These are phyloP conservation scores for Megalurothrips usitatus DNA, from an alignment of 2,888 invertebrate genomes.

Conservation along the genomic window DNA sequence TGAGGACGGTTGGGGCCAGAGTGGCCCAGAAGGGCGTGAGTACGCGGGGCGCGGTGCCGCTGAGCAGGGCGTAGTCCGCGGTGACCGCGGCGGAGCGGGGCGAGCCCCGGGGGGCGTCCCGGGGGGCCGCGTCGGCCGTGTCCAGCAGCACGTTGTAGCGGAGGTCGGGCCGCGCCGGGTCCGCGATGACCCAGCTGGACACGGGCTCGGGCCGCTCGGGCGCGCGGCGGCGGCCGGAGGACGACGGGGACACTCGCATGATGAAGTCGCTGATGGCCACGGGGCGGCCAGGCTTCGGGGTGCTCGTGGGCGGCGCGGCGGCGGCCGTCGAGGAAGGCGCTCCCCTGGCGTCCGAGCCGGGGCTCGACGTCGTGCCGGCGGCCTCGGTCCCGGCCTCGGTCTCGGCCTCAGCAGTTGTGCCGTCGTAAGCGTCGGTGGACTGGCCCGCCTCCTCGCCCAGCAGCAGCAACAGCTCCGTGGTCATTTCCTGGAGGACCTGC, in stretches of 20 bases:
- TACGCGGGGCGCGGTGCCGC: background rate
- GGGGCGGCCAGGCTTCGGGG: background rate
- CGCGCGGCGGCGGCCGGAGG: background rate
- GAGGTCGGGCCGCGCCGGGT: constrained; percentile 7
- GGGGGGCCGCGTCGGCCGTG: background rate
- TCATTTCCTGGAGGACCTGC: background rate
- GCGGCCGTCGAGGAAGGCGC: background rate
- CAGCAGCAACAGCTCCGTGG: background rate
- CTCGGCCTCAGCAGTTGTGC: background rate
- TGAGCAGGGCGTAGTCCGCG: background rate
- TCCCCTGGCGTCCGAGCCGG: background rate
- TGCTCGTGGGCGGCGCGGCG: background rate
- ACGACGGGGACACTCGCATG: background rate
- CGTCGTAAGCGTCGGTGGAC: background rate
- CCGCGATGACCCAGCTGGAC: background rate
- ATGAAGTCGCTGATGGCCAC: background rate
- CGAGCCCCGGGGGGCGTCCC: background rate
- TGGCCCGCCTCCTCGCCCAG: background rate
- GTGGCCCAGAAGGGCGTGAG: background rate
- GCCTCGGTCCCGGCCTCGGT: background rate
- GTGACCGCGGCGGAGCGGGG: background rate
- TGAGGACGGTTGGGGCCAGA: background rate
- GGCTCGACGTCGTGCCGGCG: background rate
- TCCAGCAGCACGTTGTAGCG: background rate
- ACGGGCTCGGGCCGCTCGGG: background rate